Conservation (phyloP, 1,140 invertebrate genomes). For the Pinna nobilis region DNA sequence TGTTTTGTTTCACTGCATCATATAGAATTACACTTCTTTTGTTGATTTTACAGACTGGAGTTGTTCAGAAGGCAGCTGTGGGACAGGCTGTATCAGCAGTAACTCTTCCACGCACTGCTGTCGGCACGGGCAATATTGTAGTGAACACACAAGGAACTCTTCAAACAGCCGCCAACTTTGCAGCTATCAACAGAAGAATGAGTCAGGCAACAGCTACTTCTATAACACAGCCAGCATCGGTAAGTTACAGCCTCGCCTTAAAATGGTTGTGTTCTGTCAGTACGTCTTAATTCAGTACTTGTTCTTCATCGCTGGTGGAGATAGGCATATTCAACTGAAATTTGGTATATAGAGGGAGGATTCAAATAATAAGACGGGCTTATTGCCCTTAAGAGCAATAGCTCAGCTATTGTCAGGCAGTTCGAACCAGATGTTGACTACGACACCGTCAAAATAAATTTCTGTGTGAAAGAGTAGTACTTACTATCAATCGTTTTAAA, state of each 20-base stretch:
- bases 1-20: too few relatives aligned
- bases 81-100: conserved; percentile 58
- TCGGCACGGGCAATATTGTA: conserved; percentile 62
- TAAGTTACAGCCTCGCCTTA: conserved; percentile 36
- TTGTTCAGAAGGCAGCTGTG: conserved; percentile 54
- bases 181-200: conserved; percentile 68
- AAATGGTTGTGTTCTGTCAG: neutral
- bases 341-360: too few relatives aligned
- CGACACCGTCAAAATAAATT: too few relatives aligned
- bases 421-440: too few relatives aligned
- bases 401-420: too few relatives aligned
- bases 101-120: conserved; percentile 56
- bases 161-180: conserved; percentile 51
- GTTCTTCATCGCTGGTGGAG: too few relatives aligned
- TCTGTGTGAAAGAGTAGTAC: too few relatives aligned
- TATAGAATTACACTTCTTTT: too few relatives aligned
- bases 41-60: conserved; percentile 39
- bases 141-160: conserved; percentile 58
- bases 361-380: too few relatives aligned
- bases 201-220: conserved; percentile 52
- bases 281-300: neutral
- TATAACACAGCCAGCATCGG: conserved; percentile 43
- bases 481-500: too few relatives aligned
- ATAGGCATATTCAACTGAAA: too few relatives aligned
- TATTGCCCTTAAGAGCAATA: too few relatives aligned